Percentiles rank a stretch among this genome's conserved stretches.
These are phyloP conservation scores for Rhinolophus ferrumequinum DNA, from an alignment of 2,113 vertebrate genomes.

Conservation along the genomic window DNA sequence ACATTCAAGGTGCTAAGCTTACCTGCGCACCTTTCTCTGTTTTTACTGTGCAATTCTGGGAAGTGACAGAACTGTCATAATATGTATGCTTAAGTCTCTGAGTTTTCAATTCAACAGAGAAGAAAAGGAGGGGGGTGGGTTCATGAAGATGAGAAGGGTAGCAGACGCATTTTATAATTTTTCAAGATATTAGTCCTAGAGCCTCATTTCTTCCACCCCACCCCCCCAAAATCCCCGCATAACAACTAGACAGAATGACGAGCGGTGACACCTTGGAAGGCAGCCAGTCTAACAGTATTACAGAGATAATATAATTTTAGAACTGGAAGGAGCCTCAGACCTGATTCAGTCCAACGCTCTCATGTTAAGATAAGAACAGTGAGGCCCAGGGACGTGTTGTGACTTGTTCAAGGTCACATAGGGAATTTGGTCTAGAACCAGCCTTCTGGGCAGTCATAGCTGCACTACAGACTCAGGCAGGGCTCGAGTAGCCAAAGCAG, in stretches of 20 bases:
- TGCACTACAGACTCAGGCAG: neutral
- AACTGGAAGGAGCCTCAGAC: conserved; percentile 49
- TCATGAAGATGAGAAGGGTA: conserved; percentile 4
- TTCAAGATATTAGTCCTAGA: conserved; percentile 16
- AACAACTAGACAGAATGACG: conserved; percentile 27
- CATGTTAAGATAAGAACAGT: neutral
- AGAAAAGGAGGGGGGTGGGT: neutral
- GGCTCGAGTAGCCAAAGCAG: neutral
- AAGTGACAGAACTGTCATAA: conserved; percentile 46
- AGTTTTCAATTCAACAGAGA: conserved; percentile 45
- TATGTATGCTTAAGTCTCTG: conserved; percentile 18
- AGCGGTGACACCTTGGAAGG: conserved; percentile 43
- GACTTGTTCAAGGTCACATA: conserved; percentile 9
- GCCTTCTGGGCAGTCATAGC: neutral
- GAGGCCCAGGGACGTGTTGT: neutral
- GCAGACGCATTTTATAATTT: conserved; percentile 13
- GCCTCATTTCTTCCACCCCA: neutral
- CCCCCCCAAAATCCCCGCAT: neutral
- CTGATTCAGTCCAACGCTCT: neutral
- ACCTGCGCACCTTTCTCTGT: conserved; percentile 6
- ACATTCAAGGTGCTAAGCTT: neutral
- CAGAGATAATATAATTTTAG: conserved; percentile 50
- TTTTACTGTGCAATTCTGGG: neutral
- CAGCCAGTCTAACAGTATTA: conserved; percentile 46
- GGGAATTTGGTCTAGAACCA: conserved; percentile 13